phyloP scores from a whole-genome alignment of 1,140 invertebrate species.

The Physella acuta region DNA sequence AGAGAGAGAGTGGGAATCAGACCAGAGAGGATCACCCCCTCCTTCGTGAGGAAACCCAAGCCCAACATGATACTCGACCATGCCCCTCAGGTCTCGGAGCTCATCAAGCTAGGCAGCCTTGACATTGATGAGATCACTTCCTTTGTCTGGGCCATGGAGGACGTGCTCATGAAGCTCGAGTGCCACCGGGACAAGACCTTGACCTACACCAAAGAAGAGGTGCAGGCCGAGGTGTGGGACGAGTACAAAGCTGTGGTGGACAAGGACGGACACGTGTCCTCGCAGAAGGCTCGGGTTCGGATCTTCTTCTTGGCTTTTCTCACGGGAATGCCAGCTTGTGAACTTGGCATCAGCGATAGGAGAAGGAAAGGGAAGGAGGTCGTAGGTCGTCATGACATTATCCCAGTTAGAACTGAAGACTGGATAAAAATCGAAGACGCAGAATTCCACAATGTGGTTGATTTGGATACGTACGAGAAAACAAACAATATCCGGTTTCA shows the following conservation, averaged over 20 bases:
- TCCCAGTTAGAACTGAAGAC: conserved; percentile 98
- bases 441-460: conserved; percentile 93
- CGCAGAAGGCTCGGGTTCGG: conserved; percentile 91
- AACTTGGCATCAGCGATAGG: conserved; percentile 96
- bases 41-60: conserved; percentile 56
- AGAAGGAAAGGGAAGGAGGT: conserved; percentile 96
- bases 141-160: conserved; percentile 87
- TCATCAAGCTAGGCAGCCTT: conserved; percentile 92
- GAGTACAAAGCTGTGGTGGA: conserved; percentile 94
- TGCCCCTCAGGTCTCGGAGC: conserved; percentile 89
- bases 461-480: conserved; percentile 87
- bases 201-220: conserved; percentile 96
- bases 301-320: conserved; percentile 93
- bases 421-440: conserved; percentile 95
- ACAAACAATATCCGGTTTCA: conserved; percentile 93
- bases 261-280: conserved; percentile 71
- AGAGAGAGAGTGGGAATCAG: conserved; percentile 95
- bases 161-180: conserved; percentile 65
- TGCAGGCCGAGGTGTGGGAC: conserved; percentile 94
- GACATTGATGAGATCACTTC: conserved; percentile 86
- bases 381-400: conserved; percentile 97
- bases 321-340: conserved; percentile 78
- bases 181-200: conserved; percentile 65
- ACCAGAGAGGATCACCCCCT: conserved; percentile 80
- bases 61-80: conserved; percentile 84